These are phyloP conservation scores for Pollimyrus isidori DNA, from an alignment of 2,113 vertebrate genomes.

Conservation along the genomic window DNA sequence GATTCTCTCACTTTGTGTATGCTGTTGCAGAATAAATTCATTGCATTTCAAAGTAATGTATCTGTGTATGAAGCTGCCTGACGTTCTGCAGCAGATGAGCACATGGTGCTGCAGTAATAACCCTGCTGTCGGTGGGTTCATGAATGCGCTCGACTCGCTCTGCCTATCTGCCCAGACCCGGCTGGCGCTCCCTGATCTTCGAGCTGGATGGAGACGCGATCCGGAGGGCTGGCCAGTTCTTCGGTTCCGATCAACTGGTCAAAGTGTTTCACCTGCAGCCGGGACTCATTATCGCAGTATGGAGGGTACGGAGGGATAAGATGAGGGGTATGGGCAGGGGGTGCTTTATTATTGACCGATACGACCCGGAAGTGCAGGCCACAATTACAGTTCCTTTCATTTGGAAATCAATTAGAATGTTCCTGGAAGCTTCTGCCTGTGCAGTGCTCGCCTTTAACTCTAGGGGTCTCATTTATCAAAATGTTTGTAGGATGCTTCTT, in stretches of 20 bases:
- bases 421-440: background rate
- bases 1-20: background rate
- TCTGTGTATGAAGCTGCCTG: background rate
- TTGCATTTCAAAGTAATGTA: background rate
- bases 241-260: background rate
- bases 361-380: background rate
- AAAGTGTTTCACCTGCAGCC: background rate
- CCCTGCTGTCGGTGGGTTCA: background rate
- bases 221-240: background rate
- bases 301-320: background rate
- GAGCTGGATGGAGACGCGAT: background rate
- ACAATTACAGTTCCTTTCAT: background rate
- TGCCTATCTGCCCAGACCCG: background rate
- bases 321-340: background rate
- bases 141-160: background rate
- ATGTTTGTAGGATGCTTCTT: background rate
- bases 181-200: background rate
- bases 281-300: background rate
- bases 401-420: background rate
- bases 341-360: background rate
- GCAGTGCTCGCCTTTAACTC: background rate
- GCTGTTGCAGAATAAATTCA: background rate
- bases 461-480: background rate
- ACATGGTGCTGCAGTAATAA: background rate
- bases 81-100: background rate